Conservation (phyloP, 2,888 invertebrate genomes). For the Tetranychus piercei region DNA sequence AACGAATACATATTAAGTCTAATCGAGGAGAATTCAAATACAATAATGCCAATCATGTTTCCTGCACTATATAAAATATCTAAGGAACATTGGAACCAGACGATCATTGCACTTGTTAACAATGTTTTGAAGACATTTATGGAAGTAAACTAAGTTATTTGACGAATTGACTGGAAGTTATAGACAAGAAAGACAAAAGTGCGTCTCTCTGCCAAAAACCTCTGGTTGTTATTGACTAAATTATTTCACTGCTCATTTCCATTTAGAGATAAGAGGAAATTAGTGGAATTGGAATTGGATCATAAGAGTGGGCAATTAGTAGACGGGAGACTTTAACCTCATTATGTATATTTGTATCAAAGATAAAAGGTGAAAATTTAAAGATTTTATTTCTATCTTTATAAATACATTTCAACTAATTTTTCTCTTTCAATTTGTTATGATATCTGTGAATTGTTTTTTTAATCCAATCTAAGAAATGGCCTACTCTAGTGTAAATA, state of each 20-base stretch:
- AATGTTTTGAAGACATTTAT: conserved; percentile 99
- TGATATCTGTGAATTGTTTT: no score
- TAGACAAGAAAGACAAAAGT: conserved; percentile 98
- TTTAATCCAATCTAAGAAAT: no score
- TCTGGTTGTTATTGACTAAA: conserved; percentile 14
- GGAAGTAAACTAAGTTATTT: conserved; percentile 99
- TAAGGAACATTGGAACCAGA: conserved; percentile 99
- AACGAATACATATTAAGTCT: conserved; percentile 98
- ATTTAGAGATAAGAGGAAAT: conserved; percentile 68
- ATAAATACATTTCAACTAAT: no score
- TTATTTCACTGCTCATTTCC: conserved; percentile 14
- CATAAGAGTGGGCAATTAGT: no score
- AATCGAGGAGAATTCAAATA: conserved; percentile 94
- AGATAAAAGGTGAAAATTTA: no score
- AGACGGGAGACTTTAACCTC: no score
- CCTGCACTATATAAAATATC: conserved; percentile 95
- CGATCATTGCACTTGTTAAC: conserved; percentile 95
- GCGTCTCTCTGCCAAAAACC: conserved; percentile 33
- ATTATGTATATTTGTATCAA: no score
- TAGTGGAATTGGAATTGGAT: conserved; percentile 31
- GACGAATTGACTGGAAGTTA: conserved; percentile 97
- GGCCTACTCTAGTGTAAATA: no score
- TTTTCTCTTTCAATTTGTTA: no score
- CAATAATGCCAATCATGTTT: conserved; percentile 99
- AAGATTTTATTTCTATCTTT: no score